These are phyloP conservation scores for Ellobium chinense DNA, from an alignment of 2,888 invertebrate genomes.

Conservation along the genomic window DNA sequence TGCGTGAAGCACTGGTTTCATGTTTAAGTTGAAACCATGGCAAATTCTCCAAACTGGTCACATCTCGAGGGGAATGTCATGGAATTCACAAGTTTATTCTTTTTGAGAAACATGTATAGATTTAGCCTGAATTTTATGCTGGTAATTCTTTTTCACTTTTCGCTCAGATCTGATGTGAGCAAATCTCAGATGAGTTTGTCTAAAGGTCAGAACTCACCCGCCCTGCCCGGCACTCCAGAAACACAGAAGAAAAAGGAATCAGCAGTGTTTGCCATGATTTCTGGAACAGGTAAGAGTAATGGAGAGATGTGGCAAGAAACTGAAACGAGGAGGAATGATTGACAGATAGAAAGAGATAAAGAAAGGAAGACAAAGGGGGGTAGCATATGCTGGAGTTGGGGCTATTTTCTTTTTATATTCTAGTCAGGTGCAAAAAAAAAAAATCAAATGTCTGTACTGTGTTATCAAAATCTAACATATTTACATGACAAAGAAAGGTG, in stretches of 20 bases:
- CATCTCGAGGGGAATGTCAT: not conserved
- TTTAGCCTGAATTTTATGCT: not conserved
- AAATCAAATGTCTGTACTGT: too few relatives aligned
- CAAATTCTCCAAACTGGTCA: too few relatives aligned
- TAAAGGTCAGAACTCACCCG: conserved; percentile 45
- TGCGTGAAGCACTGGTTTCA: too few relatives aligned
- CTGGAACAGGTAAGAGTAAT: conserved; percentile 61
- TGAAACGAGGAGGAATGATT: not conserved
- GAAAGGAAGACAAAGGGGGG: too few relatives aligned
- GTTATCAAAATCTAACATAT: too few relatives aligned
- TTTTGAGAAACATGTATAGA: too few relatives aligned
- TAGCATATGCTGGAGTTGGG: too few relatives aligned
- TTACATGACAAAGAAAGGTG: too few relatives aligned
- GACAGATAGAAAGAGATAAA: not conserved
- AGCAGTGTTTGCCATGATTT: conserved; percentile 73
- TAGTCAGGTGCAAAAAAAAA: too few relatives aligned
- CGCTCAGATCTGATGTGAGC: conserved; percentile 47
- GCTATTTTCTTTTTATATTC: too few relatives aligned
- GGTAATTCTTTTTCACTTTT: not conserved
- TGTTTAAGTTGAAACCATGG: too few relatives aligned
- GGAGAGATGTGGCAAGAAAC: not conserved
- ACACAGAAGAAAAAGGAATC: conserved; percentile 39
- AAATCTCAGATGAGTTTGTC: conserved; percentile 44
- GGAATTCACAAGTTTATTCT: not conserved
- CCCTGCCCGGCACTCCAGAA: conserved; percentile 42